Evolutionary conservation across 1,140 invertebrate species (phyloP).

Genomic region (Drosophila sproati): DNA sequence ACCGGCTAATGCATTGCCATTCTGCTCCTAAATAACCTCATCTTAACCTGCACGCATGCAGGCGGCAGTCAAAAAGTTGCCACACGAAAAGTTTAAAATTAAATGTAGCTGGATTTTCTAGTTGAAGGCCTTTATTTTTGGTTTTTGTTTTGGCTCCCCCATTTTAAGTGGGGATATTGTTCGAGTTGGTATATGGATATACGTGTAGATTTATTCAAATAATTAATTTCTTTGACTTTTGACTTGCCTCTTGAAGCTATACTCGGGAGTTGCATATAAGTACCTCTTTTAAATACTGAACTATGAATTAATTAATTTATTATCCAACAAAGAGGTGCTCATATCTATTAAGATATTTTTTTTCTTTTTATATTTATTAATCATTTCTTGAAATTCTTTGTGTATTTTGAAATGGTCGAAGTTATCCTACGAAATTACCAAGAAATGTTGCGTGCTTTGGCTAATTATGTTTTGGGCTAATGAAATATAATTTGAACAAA

Average conservation of each 20-base stretch:
- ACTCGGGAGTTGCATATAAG: too few species aligned
- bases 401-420: not conserved
- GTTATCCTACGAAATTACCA: not conserved
- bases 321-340: too few species aligned
- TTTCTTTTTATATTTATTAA: too few species aligned
- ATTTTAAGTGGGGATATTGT: not conserved
- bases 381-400: not conserved
- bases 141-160: constrained; percentile 4
- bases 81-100: constrained; percentile 75
- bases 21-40: constrained; percentile 61
- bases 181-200: too few species aligned
- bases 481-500: constrained; percentile 77
- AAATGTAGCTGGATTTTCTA: constrained; percentile 62
- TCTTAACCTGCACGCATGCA: constrained; percentile 28
- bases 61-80: constrained; percentile 53
- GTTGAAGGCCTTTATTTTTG: constrained; percentile 7
- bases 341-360: too few species aligned
- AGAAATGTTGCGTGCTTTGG: constrained; percentile 5
- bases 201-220: too few species aligned
- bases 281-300: too few species aligned
- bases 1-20: constrained; percentile 72
- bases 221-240: too few species aligned
- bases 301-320: too few species aligned
- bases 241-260: too few species aligned
- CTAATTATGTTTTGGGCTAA: constrained; percentile 66